These are phyloP conservation scores for Zaprionus africanus DNA, from an alignment of 1,140 invertebrate species.

Conservation along the genomic window DNA sequence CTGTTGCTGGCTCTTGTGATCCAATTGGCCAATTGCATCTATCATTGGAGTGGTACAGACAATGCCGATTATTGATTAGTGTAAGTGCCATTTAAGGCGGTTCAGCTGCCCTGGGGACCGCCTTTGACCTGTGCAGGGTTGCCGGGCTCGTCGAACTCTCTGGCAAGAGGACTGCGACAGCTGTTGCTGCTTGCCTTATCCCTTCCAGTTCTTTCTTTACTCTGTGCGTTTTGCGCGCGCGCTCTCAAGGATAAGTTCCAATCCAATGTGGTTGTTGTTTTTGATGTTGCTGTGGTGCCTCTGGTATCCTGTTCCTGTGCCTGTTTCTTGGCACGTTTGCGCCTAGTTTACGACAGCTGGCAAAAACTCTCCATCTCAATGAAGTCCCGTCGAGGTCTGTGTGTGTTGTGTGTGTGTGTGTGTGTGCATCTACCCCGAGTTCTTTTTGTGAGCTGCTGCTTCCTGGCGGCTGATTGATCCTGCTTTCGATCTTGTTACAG, in stretches of 20 bases:
- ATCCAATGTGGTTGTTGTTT: no score
- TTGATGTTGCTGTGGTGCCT: background rate
- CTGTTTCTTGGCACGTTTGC: slow-evolving; percentile 49
- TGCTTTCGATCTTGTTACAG: slow-evolving; percentile 69
- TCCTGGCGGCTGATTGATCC: slow-evolving; percentile 73
- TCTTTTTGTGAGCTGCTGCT: slow-evolving; percentile 59
- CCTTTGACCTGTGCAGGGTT: slow-evolving; percentile 13
- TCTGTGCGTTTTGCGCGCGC: slow-evolving; percentile 5
- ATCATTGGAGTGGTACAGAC: slow-evolving; percentile 44
- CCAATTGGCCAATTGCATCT: slow-evolving; percentile 61
- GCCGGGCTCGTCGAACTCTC: slow-evolving; percentile 12
- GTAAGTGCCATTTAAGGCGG: slow-evolving; percentile 63
- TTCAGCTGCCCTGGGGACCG: slow-evolving; percentile 17
- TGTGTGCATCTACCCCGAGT: slow-evolving; percentile 55
- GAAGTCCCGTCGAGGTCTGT: background rate
- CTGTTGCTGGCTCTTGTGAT: slow-evolving; percentile 7
- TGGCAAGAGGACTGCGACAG: slow-evolving; percentile 40
- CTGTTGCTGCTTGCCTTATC: slow-evolving; percentile 59
- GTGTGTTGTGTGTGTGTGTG: slow-evolving; percentile 20
- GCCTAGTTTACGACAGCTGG: slow-evolving; percentile 79
- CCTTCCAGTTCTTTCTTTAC: slow-evolving; percentile 29
- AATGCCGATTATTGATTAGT: slow-evolving; percentile 71
- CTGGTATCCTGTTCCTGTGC: slow-evolving; percentile 54
- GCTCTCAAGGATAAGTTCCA: slow-evolving; percentile 33
- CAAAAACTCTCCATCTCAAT: slow-evolving; percentile 27